Conservation (phyloP, 1,140 invertebrate genomes). For the Cheumatopsyche charites region DNA sequence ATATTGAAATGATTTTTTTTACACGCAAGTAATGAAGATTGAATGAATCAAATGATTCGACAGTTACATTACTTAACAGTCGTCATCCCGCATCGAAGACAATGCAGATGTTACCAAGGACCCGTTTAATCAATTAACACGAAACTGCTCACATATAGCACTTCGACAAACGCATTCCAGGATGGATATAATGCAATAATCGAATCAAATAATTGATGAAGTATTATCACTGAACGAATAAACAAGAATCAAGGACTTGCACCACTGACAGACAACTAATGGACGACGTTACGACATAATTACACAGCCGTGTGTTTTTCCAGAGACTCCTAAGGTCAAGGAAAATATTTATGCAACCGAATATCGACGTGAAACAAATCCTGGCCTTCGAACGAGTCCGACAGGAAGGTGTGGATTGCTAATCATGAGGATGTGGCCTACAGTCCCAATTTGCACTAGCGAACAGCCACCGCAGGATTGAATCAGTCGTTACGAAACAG, state of each 20-base stretch:
- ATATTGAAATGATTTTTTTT: too few species aligned
- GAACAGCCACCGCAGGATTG: not conserved
- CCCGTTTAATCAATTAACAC: conserved; percentile 26
- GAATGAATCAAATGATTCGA: conserved; percentile 28
- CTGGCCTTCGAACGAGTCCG: not conserved
- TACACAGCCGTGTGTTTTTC: too few species aligned
- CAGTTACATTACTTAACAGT: conserved; percentile 6
- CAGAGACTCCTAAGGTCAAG: too few species aligned
- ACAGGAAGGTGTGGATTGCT: conserved; percentile 13
- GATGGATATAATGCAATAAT: too few species aligned
- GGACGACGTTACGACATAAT: not conserved
- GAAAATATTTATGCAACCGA: too few species aligned
- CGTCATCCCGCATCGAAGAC: conserved; percentile 19
- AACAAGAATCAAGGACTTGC: not conserved
- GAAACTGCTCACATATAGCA: not conserved
- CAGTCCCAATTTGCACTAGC: conserved; percentile 25
- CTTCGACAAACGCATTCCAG: too few species aligned
- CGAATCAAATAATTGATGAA: conserved; percentile 16
- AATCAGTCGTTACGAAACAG: not conserved
- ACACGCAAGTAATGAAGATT: not conserved
- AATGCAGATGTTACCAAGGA: conserved; percentile 9
- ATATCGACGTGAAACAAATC: not conserved
- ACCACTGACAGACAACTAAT: not conserved
- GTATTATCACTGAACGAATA: not conserved
- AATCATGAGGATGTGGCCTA: conserved; percentile 35